Evolutionary conservation across 2,888 invertebrate species (phyloP).

Genomic region (Heteropelma amictum): DNA sequence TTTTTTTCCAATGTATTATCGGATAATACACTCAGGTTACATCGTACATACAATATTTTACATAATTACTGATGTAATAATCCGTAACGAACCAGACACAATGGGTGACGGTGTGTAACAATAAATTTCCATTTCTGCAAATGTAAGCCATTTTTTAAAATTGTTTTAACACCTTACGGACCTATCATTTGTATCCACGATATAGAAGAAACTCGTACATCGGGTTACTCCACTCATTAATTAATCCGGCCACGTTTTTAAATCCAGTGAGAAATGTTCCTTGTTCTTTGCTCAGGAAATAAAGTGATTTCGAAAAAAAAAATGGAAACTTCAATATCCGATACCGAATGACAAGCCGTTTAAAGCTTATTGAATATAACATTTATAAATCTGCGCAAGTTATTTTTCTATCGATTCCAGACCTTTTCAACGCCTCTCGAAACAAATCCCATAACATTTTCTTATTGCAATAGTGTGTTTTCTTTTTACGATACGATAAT

Average conservation of each 20-base stretch:
- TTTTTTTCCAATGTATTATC: constrained; percentile 65
- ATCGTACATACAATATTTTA: constrained; percentile 77
- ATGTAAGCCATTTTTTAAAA: constrained; percentile 25
- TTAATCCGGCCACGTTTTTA: not conserved
- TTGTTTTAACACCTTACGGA: constrained; percentile 25
- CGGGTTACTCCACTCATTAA: not conserved
- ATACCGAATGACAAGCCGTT: constrained; percentile 58
- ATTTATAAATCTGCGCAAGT: constrained; percentile 51
- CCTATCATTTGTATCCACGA: constrained; percentile 36
- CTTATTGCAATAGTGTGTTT: constrained; percentile 44
- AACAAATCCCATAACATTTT: constrained; percentile 11
- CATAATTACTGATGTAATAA: constrained; percentile 73
- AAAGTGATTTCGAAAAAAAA: not conserved
- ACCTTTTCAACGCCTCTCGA: too few species aligned
- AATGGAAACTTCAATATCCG: constrained; percentile 30
- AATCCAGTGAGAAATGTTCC: too few species aligned
- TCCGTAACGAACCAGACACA: constrained; percentile 75
- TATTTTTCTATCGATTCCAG: too few species aligned
- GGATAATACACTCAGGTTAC: constrained; percentile 76
- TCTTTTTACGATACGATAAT: constrained; percentile 26
- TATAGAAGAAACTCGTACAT: not conserved
- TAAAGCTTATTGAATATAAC: constrained; percentile 59
- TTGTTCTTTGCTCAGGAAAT: not conserved
- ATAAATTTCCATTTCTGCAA: constrained; percentile 58
- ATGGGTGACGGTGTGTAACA: constrained; percentile 70